Conservation (phyloP, 2,113 vertebrate genomes). For the Saimiri boliviensis region DNA sequence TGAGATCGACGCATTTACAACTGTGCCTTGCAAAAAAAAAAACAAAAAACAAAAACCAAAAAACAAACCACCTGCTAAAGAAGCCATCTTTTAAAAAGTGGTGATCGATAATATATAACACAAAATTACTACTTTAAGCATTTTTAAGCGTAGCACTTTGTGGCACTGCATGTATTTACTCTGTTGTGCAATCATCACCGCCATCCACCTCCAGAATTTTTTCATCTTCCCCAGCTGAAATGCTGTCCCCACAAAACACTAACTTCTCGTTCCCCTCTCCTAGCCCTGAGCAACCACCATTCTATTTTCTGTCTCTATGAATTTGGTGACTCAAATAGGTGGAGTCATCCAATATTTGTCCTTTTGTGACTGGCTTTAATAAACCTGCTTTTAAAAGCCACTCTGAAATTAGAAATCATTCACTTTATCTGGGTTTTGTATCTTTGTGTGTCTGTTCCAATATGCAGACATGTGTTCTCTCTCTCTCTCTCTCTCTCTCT, state of each 20-base stretch:
- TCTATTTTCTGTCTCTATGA: background rate
- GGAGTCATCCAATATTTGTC: background rate
- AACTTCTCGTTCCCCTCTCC: background rate
- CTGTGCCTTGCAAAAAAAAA: background rate
- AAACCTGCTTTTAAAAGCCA: background rate
- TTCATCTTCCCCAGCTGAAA: background rate
- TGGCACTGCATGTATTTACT: background rate
- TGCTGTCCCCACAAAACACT: background rate
- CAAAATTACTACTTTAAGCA: background rate
- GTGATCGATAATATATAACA: background rate
- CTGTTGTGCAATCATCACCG: background rate
- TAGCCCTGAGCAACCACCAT: background rate
- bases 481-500: too few species aligned
- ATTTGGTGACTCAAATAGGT: background rate
- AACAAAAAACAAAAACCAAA: too few species aligned
- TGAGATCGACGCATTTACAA: background rate
- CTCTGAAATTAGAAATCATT: background rate
- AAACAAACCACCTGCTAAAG: background rate
- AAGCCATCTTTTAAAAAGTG: background rate
- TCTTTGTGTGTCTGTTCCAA: background rate
- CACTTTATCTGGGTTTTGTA: background rate
- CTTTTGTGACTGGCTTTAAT: background rate
- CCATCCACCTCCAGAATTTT: background rate
- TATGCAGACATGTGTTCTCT: rapidly evolving
- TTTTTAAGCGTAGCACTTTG: background rate